Percentiles rank a stretch among this genome's conserved stretches.
These are phyloP conservation scores for Pteria penguin DNA, from an alignment of 2,888 invertebrate species.

Conservation along the genomic window DNA sequence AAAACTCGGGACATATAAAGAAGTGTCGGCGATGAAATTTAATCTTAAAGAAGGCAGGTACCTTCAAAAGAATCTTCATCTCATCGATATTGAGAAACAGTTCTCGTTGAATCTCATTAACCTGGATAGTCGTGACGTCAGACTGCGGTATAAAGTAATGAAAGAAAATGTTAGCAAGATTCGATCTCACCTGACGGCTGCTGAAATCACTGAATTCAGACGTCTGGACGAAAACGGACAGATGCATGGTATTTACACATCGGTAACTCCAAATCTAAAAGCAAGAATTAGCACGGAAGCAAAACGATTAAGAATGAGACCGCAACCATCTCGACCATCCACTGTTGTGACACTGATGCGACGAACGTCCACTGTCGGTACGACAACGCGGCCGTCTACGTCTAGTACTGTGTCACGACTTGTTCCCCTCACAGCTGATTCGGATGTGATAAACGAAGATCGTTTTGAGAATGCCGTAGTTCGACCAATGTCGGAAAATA, in stretches of 20 bases:
- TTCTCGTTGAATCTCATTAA: constrained; percentile 29
- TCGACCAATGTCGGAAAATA: constrained; percentile 14
- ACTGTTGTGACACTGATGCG: constrained; percentile 2
- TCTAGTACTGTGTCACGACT: too few species aligned
- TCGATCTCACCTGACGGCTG: constrained; percentile 21
- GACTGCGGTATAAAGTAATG: constrained; percentile 14
- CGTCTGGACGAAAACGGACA: constrained; percentile 22
- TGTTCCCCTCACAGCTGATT: not conserved
- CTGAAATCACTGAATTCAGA: constrained; percentile 26
- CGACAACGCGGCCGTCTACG: not conserved
- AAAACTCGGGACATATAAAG: constrained; percentile 5
- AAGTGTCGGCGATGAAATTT: constrained; percentile 21
- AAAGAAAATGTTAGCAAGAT: constrained; percentile 28
- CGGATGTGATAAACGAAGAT: not conserved
- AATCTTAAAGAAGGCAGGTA: constrained; percentile 32
- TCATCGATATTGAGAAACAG: constrained; percentile 18
- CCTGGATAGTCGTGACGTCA: constrained; percentile 19
- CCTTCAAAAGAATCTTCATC: constrained; percentile 28
- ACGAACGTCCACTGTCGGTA: not conserved
- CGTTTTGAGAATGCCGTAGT: too few species aligned
- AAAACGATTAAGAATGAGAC: constrained; percentile 12
- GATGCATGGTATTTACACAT: constrained; percentile 13
- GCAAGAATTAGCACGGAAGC: constrained; percentile 23
- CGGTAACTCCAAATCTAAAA: constrained; percentile 11
- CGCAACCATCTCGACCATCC: not conserved